These are phyloP conservation scores for Gobius niger DNA, from an alignment of 2,113 vertebrate species.

Conservation along the genomic window DNA sequence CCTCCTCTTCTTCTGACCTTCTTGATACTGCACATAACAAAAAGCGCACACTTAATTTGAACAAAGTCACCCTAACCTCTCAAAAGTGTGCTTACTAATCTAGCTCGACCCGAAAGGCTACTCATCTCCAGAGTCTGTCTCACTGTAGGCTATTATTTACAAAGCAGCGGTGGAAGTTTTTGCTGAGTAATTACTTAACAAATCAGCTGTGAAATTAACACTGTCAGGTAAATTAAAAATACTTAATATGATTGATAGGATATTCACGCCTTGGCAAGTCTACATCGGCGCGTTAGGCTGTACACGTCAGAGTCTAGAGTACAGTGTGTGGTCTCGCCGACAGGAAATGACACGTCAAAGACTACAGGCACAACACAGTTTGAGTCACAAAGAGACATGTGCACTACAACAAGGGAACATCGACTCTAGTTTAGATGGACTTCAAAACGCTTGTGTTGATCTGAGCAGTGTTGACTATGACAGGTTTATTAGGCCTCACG, in stretches of 20 bases:
- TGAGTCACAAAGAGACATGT: conserved; percentile 66
- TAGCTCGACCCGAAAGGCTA: conserved; percentile 22
- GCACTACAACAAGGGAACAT: not conserved
- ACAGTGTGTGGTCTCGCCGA: conserved; percentile 32
- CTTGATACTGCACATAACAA: conserved; percentile 85
- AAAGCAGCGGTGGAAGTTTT: conserved; percentile 27
- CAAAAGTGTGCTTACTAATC: conserved; percentile 16
- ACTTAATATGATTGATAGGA: conserved; percentile 55
- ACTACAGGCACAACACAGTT: conserved; percentile 69
- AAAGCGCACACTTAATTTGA: conserved; percentile 37
- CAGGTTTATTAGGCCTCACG: not conserved
- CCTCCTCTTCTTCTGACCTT: conserved; percentile 90
- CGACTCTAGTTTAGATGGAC: not conserved
- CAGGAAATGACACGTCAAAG: conserved; percentile 57
- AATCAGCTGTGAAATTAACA: conserved; percentile 67
- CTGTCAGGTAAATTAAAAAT: conserved; percentile 63
- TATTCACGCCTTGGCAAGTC: conserved; percentile 46
- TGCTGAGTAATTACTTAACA: conserved; percentile 54
- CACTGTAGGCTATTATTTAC: conserved; percentile 24
- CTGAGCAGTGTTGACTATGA: not conserved
- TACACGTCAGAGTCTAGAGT: conserved; percentile 42
- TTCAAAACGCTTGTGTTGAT: not conserved
- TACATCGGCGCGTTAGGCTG: conserved; percentile 38
- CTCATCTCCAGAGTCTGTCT: conserved; percentile 25
- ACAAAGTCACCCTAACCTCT: conserved; percentile 8